Base-by-base conservation (phyloP, 2,888 invertebrate genomes). In the Asteroscopus sphinx region DNA sequence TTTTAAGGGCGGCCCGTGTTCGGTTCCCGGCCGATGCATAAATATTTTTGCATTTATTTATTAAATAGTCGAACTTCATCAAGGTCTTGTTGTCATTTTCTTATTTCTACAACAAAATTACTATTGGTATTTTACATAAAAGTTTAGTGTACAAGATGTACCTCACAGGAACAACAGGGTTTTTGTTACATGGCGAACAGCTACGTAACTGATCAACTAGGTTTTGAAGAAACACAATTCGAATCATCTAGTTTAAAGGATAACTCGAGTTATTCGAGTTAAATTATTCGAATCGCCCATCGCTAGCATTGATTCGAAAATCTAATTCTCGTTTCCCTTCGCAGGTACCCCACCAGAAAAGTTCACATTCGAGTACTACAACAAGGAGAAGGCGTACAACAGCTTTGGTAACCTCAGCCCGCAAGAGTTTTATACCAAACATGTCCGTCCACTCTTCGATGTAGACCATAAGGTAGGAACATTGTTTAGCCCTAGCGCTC, bases 361-460 rank as follows among this genome's bases (percentile, higher is more conserved):
- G 16, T 97, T 98, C 82, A 96, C 95, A 0, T 98, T 97, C 96
- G 97, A 97, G 77, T 98, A 96, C 88, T 98, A 98, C 87, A 97
- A 97, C 82, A 98, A 98, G 83, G 92, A 93, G 33, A 98, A 98
- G 87, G 92, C 92, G 9, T 97, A 96, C 89, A 95, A 96, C 63
- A 95, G 91, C 9, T 89, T 98, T 41, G 98, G 98, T 0, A 96
- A 96, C 0, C 94, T 98, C 11, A 96, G 96, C 0, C 97, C 98
- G 0, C 85, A 96, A 28, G 96, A 98, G 51, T 98, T 98, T 87
- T 98, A 98, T 83, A 95, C 96, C 46, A 94, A 95, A 35, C 95
- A 96, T 79, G 97, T 98, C 0, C 96, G 97, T 63, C 96, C 97
- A 0, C 87, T 96, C 44, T 98, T 95, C 86, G 96, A 98, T 86